Conservation (phyloP, 1,140 invertebrate species). For the Papilio machaon region DNA sequence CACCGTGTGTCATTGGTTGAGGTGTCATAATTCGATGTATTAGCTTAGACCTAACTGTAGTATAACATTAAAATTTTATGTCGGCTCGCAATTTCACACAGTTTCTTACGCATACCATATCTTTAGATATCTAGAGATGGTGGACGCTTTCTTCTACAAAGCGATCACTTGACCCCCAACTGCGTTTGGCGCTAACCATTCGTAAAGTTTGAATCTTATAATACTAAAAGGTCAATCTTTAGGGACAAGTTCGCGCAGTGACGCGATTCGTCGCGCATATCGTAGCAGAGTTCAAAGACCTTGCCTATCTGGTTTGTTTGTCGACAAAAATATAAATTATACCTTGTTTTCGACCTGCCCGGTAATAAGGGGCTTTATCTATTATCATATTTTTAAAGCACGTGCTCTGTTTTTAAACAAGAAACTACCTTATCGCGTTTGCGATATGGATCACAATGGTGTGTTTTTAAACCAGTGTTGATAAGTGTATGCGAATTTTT, state of each 20-base stretch:
- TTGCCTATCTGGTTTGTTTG: conserved; percentile 47
- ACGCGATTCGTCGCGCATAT: conserved; percentile 52
- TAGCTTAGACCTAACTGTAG: conserved; percentile 10
- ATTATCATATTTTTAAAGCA: conserved; percentile 43
- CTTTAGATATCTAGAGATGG: too few relatives aligned
- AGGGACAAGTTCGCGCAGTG: conserved; percentile 47
- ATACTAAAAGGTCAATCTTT: conserved; percentile 46
- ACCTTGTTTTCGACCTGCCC: conserved; percentile 42
- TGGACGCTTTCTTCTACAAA: too few relatives aligned
- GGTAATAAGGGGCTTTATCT: conserved; percentile 45
- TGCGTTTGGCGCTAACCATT: neutral
- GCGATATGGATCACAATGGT: conserved; percentile 34
- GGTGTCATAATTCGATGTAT: neutral
- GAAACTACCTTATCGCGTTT: conserved; percentile 18
- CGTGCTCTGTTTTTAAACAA: conserved; percentile 33
- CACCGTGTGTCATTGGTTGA: neutral
- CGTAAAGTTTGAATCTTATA: neutral
- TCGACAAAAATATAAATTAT: conserved; percentile 42
- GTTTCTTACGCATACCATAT: too few relatives aligned
- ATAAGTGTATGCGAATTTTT: conserved; percentile 39
- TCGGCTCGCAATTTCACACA: too few relatives aligned
- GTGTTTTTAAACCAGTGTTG: conserved; percentile 18
- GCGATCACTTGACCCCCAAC: neutral
- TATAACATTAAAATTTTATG: neutral
- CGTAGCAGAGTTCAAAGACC: conserved; percentile 57